Percentiles rank a stretch among this genome's conserved stretches.
These are phyloP conservation scores for Umimayanthus chanpuru DNA, from an alignment of 92 coral and sea anemone genomes.

Conservation along the genomic window DNA sequence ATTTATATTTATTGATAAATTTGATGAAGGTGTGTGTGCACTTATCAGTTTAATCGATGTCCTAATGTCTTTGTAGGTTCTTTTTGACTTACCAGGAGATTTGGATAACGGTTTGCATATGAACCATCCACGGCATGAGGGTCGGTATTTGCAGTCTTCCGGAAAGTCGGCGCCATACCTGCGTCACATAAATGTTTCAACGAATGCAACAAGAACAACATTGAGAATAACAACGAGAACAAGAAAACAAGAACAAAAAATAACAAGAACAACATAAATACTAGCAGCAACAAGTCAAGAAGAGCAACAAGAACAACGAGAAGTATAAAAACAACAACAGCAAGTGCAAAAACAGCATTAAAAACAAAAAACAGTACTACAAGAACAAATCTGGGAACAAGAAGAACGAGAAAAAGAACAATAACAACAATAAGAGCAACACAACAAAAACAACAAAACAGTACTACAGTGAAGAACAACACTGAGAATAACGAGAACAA, in stretches of 20 bases:
- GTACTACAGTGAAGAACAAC: too few species aligned
- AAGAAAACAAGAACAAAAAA: background rate
- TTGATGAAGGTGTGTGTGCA: too few species aligned
- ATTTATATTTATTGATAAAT: too few species aligned
- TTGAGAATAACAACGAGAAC: too few species aligned
- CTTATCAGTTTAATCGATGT: background rate
- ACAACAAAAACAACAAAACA: background rate
- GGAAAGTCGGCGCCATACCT: constrained; percentile 16
- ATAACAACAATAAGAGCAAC: background rate
- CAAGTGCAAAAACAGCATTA: background rate
- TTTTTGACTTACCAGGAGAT: constrained; percentile 9
- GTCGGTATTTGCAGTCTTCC: constrained; percentile 6
- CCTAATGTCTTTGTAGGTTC: background rate
- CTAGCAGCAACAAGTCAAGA: background rate
- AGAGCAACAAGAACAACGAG: background rate
- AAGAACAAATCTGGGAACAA: background rate
- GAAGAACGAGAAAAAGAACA: too few species aligned
- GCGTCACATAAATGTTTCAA: background rate
- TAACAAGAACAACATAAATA: background rate
- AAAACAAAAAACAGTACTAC: background rate
- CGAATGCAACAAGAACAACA: background rate
- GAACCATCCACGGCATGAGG: constrained; percentile 18
- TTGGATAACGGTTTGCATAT: constrained; percentile 30
- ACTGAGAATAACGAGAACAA: background rate
- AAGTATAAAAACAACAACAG: background rate